Percentiles rank a stretch among this genome's conserved stretches.
Conservation (phyloP, 2,888 invertebrate species). For the Alitta virens region DNA sequence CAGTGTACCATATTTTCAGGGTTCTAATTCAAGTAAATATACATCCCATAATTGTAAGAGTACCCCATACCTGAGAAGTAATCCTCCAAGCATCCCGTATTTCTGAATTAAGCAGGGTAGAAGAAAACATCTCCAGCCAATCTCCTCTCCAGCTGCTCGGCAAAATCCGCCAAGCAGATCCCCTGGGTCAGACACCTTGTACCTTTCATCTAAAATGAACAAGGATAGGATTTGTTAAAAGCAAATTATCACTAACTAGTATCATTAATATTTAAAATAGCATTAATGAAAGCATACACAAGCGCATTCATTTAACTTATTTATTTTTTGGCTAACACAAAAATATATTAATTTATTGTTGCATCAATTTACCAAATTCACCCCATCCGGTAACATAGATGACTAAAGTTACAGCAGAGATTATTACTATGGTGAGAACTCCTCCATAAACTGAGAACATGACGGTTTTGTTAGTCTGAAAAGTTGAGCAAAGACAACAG, state of each 20-base stretch:
- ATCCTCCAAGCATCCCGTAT: conserved; percentile 26
- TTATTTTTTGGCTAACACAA: background rate
- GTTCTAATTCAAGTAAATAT: too few relatives aligned
- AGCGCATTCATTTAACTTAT: too few relatives aligned
- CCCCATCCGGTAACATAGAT: conserved; percentile 7
- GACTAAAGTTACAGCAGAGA: background rate
- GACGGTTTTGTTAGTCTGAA: conserved; percentile 3
- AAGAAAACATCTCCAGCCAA: conserved; percentile 42
- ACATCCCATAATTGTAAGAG: too few relatives aligned
- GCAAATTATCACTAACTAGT: too few relatives aligned
- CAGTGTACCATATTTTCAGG: too few relatives aligned
- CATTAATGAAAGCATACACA: too few relatives aligned
- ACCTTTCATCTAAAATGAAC: conserved; percentile 5
- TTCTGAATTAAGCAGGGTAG: conserved; percentile 35
- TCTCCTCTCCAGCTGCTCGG: conserved; percentile 40
- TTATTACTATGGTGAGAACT: background rate
- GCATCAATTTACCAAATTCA: conserved; percentile 7
- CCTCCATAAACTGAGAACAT: conserved; percentile 11
- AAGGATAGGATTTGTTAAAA: too few relatives aligned
- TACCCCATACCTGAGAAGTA: background rate
- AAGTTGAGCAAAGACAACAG: background rate
- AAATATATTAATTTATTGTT: background rate
- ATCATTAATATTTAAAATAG: too few relatives aligned
- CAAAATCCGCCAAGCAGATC: conserved; percentile 24
- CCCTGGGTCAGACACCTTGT: background rate